phyloP scores from a whole-genome alignment of 2,888 invertebrate species.

The Cerceris ruficornis region DNA sequence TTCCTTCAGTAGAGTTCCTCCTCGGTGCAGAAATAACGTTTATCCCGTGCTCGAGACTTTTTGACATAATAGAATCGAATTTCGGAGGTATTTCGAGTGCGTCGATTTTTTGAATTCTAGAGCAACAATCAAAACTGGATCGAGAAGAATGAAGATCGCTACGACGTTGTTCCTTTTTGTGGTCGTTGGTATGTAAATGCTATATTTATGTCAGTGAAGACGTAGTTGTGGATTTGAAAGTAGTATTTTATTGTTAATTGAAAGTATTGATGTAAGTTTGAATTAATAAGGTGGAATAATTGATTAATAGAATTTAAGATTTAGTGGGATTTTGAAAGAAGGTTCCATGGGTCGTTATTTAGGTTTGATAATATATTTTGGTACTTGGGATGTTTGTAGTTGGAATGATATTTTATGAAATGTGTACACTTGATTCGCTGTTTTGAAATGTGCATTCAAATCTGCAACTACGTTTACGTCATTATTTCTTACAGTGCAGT shows the following conservation, averaged over 20 bases:
- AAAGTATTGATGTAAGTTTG: no score
- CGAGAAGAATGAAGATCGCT: slow-evolving; percentile 75
- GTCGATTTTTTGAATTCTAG: slow-evolving; percentile 8
- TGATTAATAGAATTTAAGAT: no score
- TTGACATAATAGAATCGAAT: slow-evolving; percentile 17
- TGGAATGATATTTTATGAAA: no score
- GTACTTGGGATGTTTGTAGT: no score
- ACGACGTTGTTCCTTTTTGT: slow-evolving; percentile 76
- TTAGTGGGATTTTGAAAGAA: no score
- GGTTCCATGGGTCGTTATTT: background rate
- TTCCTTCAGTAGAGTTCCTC: background rate
- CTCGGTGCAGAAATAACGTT: background rate
- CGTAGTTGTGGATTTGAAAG: background rate
- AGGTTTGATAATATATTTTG: background rate
- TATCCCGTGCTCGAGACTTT: background rate
- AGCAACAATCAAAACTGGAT: slow-evolving; percentile 50
- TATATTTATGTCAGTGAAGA: background rate
- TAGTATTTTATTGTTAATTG: background rate
- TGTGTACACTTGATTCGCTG: no score
- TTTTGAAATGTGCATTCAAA: no score
- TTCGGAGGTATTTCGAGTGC: slow-evolving; percentile 9
- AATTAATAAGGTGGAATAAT: no score
- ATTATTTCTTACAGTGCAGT: no score
- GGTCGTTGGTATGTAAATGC: slow-evolving; percentile 74
- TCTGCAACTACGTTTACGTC: no score